Conservation (phyloP, 2,797 vertebrate species). For the Epinephelus malabaricus region DNA sequence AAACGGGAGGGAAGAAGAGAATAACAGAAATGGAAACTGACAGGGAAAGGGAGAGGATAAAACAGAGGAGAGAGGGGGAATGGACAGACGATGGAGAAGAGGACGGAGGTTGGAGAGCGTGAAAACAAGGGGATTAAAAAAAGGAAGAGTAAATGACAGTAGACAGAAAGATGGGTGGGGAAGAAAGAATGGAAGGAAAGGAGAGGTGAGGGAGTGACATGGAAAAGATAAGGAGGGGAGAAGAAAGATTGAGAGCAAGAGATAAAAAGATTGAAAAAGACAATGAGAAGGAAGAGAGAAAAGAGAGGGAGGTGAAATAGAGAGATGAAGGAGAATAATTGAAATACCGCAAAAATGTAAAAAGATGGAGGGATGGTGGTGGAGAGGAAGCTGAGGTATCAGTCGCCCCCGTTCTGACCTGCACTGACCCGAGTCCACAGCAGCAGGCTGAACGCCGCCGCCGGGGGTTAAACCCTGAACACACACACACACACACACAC, state of each 20-base stretch:
- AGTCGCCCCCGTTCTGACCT: conserved; percentile 22
- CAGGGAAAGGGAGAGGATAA: neutral
- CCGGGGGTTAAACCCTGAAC: conserved; percentile 25
- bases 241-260: too few relatives aligned
- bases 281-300: neutral
- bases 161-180: too few relatives aligned
- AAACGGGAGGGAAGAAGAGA: neutral
- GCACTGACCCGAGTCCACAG: conserved; percentile 28
- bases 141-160: too few relatives aligned
- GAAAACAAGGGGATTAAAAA: neutral
- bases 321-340: too few relatives aligned
- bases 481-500: conserved; percentile 34
- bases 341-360: neutral
- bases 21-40: neutral
- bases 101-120: neutral
- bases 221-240: neutral
- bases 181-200: too few relatives aligned
- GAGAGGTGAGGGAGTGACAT: neutral
- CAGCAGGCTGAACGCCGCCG: conserved; percentile 6
- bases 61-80: too few relatives aligned
- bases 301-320: neutral
- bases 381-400: conserved; percentile 20
- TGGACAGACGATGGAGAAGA: neutral
- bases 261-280: neutral
- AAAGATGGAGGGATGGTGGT: neutral